These are phyloP conservation scores for Drosophila maculinotata DNA, from an alignment of 2,888 invertebrate species.

Conservation along the genomic window DNA sequence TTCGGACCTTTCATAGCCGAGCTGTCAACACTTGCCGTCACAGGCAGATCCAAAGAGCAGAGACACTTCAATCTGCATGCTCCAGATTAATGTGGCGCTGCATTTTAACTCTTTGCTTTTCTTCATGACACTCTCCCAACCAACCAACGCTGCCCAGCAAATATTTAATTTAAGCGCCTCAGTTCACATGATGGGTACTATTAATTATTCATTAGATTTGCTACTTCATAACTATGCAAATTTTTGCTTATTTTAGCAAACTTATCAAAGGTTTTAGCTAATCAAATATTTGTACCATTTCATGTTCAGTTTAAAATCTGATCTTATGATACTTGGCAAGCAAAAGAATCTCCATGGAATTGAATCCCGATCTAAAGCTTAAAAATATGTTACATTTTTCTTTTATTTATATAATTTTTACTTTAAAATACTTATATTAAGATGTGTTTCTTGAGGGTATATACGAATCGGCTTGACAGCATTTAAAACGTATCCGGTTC, in stretches of 20 bases:
- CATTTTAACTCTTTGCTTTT: constrained; percentile 55
- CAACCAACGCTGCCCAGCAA: constrained; percentile 43
- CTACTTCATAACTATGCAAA: not conserved
- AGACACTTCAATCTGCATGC: constrained; percentile 76
- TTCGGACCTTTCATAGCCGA: constrained; percentile 6
- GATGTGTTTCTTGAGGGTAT: constrained; percentile 7
- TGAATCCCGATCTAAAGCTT: no score
- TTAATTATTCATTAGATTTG: constrained; percentile 16
- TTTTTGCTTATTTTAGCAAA: not conserved
- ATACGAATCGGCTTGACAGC: not conserved
- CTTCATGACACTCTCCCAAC: constrained; percentile 38
- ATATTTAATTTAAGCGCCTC: constrained; percentile 68
- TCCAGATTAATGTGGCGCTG: constrained; percentile 73
- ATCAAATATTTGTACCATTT: no score
- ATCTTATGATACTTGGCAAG: no score
- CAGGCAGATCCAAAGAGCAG: constrained; percentile 23
- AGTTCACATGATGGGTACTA: constrained; percentile 24
- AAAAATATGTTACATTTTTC: no score
- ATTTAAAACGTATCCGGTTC: constrained; percentile 3
- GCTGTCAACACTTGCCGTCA: constrained; percentile 8
- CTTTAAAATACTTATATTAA: no score
- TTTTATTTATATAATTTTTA: no score
- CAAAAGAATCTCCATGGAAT: no score
- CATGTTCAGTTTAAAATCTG: no score
- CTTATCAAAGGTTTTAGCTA: not conserved